Evolutionary conservation across 1,140 invertebrate genomes (phyloP).

Genomic region (Halesus radiatus): DNA sequence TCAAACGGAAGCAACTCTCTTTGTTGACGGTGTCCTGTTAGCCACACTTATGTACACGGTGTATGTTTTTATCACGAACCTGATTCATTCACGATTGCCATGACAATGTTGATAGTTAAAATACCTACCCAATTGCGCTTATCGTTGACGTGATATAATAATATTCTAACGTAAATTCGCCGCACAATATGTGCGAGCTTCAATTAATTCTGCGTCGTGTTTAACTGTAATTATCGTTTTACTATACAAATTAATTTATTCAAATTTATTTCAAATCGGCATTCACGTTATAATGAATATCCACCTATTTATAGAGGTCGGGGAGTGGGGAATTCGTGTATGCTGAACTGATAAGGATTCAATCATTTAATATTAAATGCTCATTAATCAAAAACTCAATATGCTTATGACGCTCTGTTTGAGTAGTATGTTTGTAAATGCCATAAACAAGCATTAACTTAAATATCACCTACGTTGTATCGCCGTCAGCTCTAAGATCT

Average conservation of each 20-base stretch:
- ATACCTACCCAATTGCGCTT: too few species aligned
- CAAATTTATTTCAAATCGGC: constrained; percentile 32
- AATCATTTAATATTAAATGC: too few species aligned
- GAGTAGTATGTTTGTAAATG: neutral
- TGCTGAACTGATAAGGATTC: too few species aligned
- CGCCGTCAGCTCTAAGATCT: neutral
- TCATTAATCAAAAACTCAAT: too few species aligned
- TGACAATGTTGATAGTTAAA: too few species aligned
- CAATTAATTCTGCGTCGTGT: constrained; percentile 24
- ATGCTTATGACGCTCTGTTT: too few species aligned
- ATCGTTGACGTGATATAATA: too few species aligned
- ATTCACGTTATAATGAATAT: constrained; percentile 7
- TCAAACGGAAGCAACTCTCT: constrained; percentile 18
- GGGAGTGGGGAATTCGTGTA: too few species aligned
- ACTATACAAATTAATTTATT: constrained; percentile 25
- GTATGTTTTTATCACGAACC: constrained; percentile 26
- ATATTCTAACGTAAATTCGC: neutral
- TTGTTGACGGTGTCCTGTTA: constrained; percentile 35
- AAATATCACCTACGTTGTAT: neutral
- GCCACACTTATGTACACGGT: neutral
- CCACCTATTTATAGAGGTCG: too few species aligned
- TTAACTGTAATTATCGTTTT: constrained; percentile 25
- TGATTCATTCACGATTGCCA: constrained; percentile 20
- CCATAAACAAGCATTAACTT: neutral
- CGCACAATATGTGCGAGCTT: constrained; percentile 9